Evolutionary conservation across 2,797 vertebrate genomes (phyloP).

Genomic region (Xerus rutilus): DNA sequence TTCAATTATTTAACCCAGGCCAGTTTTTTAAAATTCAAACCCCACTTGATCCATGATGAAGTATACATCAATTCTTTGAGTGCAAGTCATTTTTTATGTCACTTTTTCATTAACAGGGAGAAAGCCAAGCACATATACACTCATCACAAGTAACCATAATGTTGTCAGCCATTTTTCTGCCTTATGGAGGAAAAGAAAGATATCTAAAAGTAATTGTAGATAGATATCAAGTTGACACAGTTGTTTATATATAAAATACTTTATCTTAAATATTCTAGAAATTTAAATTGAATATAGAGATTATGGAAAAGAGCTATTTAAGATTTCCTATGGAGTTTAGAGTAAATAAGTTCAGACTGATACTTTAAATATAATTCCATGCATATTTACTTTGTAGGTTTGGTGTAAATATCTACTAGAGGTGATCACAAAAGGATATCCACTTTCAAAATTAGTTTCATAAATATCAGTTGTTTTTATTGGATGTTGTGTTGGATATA

Average conservation of each 20-base stretch:
- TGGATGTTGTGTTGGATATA: neutral
- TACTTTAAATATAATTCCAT: neutral
- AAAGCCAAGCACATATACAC: neutral
- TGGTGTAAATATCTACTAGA: neutral
- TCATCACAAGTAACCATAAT: constrained; percentile 30
- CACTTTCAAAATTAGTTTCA: neutral
- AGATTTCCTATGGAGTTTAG: neutral
- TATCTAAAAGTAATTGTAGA: neutral
- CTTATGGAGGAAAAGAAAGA: neutral
- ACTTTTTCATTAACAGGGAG: constrained; percentile 55
- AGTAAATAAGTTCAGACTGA: neutral
- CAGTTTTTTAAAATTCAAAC: neutral
- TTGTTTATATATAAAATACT: neutral
- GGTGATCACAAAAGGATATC: neutral
- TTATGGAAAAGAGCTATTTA: neutral
- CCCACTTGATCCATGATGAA: neutral
- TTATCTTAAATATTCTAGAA: neutral
- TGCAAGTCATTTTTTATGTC: constrained; percentile 63
- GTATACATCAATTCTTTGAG: neutral
- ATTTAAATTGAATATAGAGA: neutral
- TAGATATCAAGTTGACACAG: neutral
- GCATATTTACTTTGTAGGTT: neutral
- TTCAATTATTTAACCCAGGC: constrained; percentile 44
- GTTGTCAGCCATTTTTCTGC: neutral
- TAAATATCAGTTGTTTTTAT: neutral